Base-by-base conservation (phyloP, 2,888 invertebrate genomes). In the Chrysomela aeneicollis region DNA sequence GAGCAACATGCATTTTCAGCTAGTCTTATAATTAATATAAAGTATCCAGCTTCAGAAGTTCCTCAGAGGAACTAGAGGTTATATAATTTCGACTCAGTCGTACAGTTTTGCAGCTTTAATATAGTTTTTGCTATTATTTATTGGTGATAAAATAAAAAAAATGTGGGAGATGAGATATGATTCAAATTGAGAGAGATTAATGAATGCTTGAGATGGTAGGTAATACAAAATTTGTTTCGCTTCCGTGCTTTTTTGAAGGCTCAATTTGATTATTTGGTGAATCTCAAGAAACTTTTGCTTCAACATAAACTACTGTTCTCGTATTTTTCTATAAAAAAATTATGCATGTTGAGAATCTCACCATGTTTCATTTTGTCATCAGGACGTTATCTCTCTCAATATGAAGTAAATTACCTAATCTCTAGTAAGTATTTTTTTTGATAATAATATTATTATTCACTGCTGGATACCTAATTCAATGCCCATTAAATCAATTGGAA, bases 1-100 rank as follows among this genome's bases (percentile, higher is more conserved):
- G 50, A 26, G 63, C 63, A 63, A 53, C 67, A 58, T 58, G 67
- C 63, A 67, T 63, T 46, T 61, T 53, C 22, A 55, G 37, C 63
- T 67, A 64, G 66, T 66, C 63, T 63, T 59, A 53, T 52, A 59
- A 42, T 6, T 15, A 50, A 35, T 54, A 32, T 42, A 26, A 19
- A 18, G 35, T 37, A 21, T 17, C 17, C 17, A 50, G 19, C n/a
- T 50, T 21, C 6, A 22, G 12, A 55, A 49, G 10, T 59, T 15
- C 6, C 10, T 19, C n/a, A 51, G 18, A 51, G 17, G 26, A 22
- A 50, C 18, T 18, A 18, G 2, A 42, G 15, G 15, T 15, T n/a
- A 42, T 42, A 2, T n/a, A 12, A 26, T n/a, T 22, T 9, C 18
- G 42, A 37, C 54, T 9, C 0, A 9, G 22, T 32, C 6, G n/a